Base-by-base conservation (phyloP, 2,888 invertebrate genomes). In the Seira musarum region DNA sequence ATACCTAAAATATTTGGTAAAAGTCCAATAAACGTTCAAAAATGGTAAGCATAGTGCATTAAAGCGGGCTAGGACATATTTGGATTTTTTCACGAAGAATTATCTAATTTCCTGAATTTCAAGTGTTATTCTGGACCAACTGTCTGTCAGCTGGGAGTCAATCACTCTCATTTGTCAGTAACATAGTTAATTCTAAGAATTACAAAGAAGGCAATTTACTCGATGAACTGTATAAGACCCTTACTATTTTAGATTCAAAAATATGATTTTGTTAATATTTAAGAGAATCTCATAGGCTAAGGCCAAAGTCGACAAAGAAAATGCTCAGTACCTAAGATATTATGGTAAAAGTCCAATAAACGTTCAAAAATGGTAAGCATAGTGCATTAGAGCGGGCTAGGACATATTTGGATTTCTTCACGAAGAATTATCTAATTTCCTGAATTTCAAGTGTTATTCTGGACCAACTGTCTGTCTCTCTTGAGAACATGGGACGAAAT, bases 381-480 rank as follows among this genome's bases (percentile, higher is more conserved):
- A 40, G 6, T 40, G 13, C 6, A 40, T 40, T 40, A 8, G 13
- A 40, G 13, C 13, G 40, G 40, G 13, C 6, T 40, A 57, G 57
- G 6, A 40, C 40, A 40, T 40, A 40, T 40, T 40, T 13, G 13
- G 40, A 40, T 40, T 40, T 40, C 13, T 40, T 57, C 8, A 64
- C 66, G 70, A 22, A 19, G 81, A 80, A 81, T 84, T 84, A 84
- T 84, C 80, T 81, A 82, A 84, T 84, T 84, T 83, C 66, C 81
- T 40, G 68, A 49, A 71, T 70, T 74, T 83, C 80, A 81, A 84
- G 84, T 84, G 84, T 84, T 84, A 82, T 83, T 80, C 81, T 70
- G 68, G 66, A 67, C 71, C 82, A 79, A 68, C 69, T 69, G 72
- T 53, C 69, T 71, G 67, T 68, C 63, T 72, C 61, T 76, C 63